These are phyloP conservation scores for Andrena marginata DNA, from an alignment of 2,888 invertebrate species.

Conservation along the genomic window DNA sequence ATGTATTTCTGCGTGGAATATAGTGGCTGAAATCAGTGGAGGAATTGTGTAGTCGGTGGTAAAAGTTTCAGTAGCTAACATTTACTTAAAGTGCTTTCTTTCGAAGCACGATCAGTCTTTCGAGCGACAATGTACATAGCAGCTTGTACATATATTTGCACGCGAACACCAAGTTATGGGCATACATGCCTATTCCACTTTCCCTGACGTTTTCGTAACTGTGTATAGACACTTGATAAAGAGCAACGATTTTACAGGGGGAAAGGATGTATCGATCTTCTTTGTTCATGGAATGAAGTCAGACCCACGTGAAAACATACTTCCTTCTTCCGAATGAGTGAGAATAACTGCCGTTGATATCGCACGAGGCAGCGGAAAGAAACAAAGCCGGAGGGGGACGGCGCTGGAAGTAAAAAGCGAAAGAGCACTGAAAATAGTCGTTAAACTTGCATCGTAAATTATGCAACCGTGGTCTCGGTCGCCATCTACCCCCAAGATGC, in stretches of 20 bases:
- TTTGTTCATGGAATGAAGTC: constrained; percentile 7
- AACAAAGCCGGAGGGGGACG: constrained; percentile 37
- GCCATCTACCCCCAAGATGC: constrained; percentile 58
- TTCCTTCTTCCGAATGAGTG: constrained; percentile 43
- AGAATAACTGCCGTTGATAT: constrained; percentile 32
- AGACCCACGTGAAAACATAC: constrained; percentile 10
- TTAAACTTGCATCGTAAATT: constrained; percentile 81
- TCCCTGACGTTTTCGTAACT: constrained; percentile 13
- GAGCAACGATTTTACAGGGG: constrained; percentile 22
- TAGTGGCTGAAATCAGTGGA: not conserved
- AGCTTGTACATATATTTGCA: too few relatives aligned
- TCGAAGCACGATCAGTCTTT: too few relatives aligned
- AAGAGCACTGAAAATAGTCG: constrained; percentile 76
- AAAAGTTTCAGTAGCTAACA: not conserved
- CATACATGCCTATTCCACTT: constrained; percentile 24
- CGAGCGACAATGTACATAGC: too few relatives aligned
- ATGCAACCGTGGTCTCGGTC: constrained; percentile 67
- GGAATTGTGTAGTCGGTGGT: not conserved
- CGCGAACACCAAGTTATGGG: not conserved
- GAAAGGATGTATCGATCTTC: constrained; percentile 18
- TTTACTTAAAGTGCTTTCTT: too few relatives aligned
- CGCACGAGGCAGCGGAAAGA: constrained; percentile 34
- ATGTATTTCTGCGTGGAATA: not conserved
- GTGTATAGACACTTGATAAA: not conserved
- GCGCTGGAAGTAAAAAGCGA: constrained; percentile 64